phyloP scores from a whole-genome alignment of 1,140 invertebrate genomes.

The Pogonomyrmex californicus region DNA sequence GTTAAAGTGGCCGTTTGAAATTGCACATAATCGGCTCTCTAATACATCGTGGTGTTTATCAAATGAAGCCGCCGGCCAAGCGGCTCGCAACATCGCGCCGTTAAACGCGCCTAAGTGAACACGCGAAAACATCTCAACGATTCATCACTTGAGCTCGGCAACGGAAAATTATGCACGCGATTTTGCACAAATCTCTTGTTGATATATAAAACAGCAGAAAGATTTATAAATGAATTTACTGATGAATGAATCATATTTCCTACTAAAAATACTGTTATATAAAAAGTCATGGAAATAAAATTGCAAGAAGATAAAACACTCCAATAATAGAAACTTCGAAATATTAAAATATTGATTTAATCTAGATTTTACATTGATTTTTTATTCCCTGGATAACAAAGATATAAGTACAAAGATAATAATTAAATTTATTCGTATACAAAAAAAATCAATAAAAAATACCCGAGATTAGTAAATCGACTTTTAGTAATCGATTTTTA shows the following conservation, averaged over 20 bases:
- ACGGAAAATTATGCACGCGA: not conserved
- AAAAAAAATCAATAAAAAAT: constrained; percentile 23
- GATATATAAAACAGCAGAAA: not conserved
- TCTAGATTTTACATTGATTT: not conserved
- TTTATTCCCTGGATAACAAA: not conserved
- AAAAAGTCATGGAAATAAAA: not conserved
- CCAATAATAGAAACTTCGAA: not conserved
- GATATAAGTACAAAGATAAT: not conserved
- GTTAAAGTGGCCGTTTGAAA: constrained; percentile 13
- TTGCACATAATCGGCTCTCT: not conserved
- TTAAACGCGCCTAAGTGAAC: constrained; percentile 30
- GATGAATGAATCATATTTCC: not conserved
- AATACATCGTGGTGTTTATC: constrained; percentile 29
- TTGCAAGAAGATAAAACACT: not conserved
- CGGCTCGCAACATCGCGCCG: not conserved
- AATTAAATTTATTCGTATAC: not conserved
- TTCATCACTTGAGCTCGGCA: not conserved
- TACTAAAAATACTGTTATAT: constrained; percentile 1
- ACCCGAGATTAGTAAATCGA: not conserved
- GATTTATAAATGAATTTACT: constrained; percentile 5
- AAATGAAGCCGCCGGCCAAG: constrained; percentile 29
- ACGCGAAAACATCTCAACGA: constrained; percentile 4
- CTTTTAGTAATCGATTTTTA: not conserved
- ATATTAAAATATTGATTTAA: not conserved
- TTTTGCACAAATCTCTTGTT: not conserved